Evolutionary conservation across 2,113 vertebrate species (phyloP).

Genomic region (Aegotheles bennettii): DNA sequence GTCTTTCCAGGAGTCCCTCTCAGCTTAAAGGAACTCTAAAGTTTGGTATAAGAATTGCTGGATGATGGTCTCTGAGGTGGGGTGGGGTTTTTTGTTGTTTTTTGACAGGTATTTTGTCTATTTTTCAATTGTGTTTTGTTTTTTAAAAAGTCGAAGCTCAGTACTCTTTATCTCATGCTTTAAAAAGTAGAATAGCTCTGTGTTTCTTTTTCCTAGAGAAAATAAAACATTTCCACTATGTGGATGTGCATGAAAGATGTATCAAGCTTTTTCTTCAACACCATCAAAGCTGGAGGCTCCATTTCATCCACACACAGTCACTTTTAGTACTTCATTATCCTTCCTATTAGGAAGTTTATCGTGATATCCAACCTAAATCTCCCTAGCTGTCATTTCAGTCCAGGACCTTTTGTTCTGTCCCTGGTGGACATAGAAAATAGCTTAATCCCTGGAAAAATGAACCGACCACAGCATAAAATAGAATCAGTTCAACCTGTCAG

Average conservation of each 20-base stretch:
- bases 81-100: not conserved
- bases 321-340: not conserved
- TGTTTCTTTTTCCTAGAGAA: not conserved
- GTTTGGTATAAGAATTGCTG: not conserved
- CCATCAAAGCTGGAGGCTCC: not conserved
- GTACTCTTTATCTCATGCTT: not conserved
- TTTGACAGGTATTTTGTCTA: rapidly evolving
- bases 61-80: not conserved
- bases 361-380: not conserved
- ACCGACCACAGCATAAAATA: not conserved
- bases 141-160: not conserved
- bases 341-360: not conserved
- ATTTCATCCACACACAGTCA: not conserved
- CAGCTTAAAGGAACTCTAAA: not conserved
- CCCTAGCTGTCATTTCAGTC: not conserved
- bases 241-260: not conserved
- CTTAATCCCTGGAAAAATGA: not conserved
- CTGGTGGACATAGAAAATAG: not conserved
- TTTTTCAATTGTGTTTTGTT: not conserved
- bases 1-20: not conserved
- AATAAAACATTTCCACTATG: no score
- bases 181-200: not conserved
- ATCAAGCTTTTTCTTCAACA: not conserved
- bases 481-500: not conserved
- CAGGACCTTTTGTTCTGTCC: not conserved